Conservation (phyloP, 2,797 vertebrate genomes). For the Pristis pectinata region DNA sequence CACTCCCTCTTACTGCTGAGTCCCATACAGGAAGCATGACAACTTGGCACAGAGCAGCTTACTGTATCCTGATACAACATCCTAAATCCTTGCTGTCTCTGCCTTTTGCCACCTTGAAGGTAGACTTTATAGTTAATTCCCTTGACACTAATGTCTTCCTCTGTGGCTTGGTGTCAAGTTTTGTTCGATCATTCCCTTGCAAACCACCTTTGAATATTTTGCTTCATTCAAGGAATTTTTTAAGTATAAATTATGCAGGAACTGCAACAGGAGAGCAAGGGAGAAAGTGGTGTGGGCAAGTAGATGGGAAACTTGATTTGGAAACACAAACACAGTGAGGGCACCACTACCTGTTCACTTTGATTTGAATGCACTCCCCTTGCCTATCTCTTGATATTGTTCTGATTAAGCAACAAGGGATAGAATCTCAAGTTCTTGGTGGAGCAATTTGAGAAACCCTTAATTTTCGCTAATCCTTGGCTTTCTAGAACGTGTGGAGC, state of each 20-base stretch:
- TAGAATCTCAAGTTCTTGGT: neutral
- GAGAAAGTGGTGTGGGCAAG: neutral
- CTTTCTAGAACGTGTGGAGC: constrained; percentile 73
- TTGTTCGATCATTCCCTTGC: neutral
- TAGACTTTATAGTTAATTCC: too few species aligned
- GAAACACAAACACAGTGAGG: neutral
- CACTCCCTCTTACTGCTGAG: neutral
- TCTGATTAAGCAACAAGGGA: neutral
- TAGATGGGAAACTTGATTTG: neutral
- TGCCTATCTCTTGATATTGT: neutral
- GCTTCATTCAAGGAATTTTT: neutral
- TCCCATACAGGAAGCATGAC: neutral
- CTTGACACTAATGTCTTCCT: too few species aligned
- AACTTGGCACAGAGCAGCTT: neutral
- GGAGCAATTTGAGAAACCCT: neutral
- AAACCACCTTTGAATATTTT: neutral
- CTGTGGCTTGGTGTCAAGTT: neutral
- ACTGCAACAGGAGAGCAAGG: too few species aligned
- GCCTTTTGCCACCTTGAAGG: too few species aligned
- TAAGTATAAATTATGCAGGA: neutral
- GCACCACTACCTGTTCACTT: too few species aligned
- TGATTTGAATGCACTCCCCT: too few species aligned
- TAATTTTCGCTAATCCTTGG: neutral
- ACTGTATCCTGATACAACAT: too few species aligned
- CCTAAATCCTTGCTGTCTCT: too few species aligned